A percentile compares a stretch with the other conserved stretches of the same genome.
Conservation (phyloP, 1,140 invertebrate species). For the Nasonia giraulti region DNA sequence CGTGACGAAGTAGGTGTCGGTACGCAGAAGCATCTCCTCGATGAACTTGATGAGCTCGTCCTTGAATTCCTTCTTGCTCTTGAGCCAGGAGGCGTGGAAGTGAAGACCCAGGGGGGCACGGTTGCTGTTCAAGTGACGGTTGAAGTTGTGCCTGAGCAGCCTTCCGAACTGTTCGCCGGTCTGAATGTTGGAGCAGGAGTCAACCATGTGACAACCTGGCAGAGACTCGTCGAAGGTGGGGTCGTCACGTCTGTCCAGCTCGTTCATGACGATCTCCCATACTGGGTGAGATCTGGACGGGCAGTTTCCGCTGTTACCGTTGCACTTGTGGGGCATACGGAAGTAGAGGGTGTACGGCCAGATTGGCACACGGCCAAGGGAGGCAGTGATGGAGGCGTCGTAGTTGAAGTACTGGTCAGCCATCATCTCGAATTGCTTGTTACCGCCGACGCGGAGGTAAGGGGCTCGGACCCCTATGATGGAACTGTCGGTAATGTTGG, state of each 20-base stretch:
- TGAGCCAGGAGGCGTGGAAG: conserved; percentile 96
- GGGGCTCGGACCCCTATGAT: conserved; percentile 93
- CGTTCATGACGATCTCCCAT: conserved; percentile 98
- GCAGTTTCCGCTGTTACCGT: conserved; percentile 94
- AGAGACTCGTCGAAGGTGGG: conserved; percentile 92
- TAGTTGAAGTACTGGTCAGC: conserved; percentile 95
- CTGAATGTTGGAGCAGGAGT: conserved; percentile 94
- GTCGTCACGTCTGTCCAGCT: conserved; percentile 92
- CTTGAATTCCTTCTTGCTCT: conserved; percentile 94
- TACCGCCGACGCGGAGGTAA: conserved; percentile 92
- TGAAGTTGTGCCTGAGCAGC: conserved; percentile 94
- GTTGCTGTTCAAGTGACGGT: conserved; percentile 94
- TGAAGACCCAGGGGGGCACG: conserved; percentile 94
- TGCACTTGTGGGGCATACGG: conserved; percentile 95
- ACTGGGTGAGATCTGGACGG: conserved; percentile 92
- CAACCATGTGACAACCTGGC: conserved; percentile 94
- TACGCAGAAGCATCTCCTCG: conserved; percentile 89
- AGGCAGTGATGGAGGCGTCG: conserved; percentile 94
- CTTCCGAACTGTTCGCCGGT: conserved; percentile 90
- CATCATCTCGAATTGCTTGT: conserved; percentile 97
- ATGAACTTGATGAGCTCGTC: conserved; percentile 95
- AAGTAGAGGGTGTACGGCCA: conserved; percentile 98
- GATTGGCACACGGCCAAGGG: conserved; percentile 89
- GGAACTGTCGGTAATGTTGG: conserved; percentile 92
- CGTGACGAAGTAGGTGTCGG: conserved; percentile 96